Base-by-base conservation (phyloP, 1,140 invertebrate genomes). In the Lasioglossum baleicum region DNA sequence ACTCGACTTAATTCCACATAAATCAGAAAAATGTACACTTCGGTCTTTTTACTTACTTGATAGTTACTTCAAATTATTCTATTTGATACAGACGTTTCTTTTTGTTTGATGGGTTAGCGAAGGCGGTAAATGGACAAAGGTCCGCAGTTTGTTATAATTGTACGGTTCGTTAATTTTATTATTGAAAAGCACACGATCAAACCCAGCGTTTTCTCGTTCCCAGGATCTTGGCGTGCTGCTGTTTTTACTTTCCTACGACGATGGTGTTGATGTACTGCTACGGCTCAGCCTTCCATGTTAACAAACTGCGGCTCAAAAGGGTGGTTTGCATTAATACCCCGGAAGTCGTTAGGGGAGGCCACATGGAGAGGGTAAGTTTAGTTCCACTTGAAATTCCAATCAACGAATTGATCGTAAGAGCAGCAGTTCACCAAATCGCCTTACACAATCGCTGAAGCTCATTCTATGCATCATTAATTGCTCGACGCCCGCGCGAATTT, bases 221-320 rank as follows among this genome's bases (percentile, higher is more conserved):
- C 86, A 95, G 97, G 86, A 97, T 97, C 83, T 93, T 97, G 80
- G 95, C 96, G 53, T 97, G 96, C 83, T 97, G 97, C 90, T 96
- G 96, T 79, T 96, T 97, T 91, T 97, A 97, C 91, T 97, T 97
- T 87, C 96, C 97, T 22, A 97, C 96, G 22, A 97, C 97, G 35
- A 97, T 97, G 97, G 96, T 97, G 60, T 93, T 97, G 83, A 97
- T 97, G 96, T 97, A 97, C 91, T 97, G 96, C 91, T 97, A 97
- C 90, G 97, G 96, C 22, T 97, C 96, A 17, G 97, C 96, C 51
- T 97, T 97, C 90, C 96, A 97, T 91, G 96, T 97, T 87, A 97
- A 97, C 92, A 96, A 96, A 92, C 94, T 96, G 51, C 94, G 96
- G 73, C 92, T 95, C 75, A 96, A 96, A 91, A 91, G 92, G 79